Conservation (phyloP, 2,113 vertebrate genomes). For the Mus musculus region GRCm39 chr9:14481501-14482000, state of each 20-base stretch:
- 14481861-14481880: background rate
- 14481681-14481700: background rate
- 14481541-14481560: background rate
- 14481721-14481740: no score
- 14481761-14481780: no score
- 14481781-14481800: no score
- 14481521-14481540: background rate
- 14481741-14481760: no score
- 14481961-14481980: background rate
- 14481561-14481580: background rate
- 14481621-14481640: background rate
- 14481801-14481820: no score
- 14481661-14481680: background rate
- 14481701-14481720: no score
- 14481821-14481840: background rate
- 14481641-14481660: background rate
- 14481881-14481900: background rate
- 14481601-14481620: background rate
- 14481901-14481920: background rate
- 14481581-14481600: background rate
- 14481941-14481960: background rate
- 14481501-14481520: background rate
- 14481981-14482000: constrained; percentile 25
- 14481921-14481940: background rate
- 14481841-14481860: background rate